Base-by-base conservation (phyloP, 2,888 invertebrate species). In the Aleiodes leptofemur region DNA sequence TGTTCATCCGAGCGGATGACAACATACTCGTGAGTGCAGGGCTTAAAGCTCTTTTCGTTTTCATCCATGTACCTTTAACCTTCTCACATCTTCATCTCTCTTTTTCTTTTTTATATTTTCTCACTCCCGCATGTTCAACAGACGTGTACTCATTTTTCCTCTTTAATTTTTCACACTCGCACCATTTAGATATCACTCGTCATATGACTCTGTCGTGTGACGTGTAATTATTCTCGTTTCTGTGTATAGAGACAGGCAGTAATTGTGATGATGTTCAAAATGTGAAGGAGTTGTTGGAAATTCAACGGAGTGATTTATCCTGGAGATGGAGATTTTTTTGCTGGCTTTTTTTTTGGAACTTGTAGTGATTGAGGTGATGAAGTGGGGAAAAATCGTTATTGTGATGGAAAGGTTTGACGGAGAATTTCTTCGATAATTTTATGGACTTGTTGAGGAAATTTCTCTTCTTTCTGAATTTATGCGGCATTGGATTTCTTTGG, bases 1-100 rank as follows among this genome's bases (percentile, higher is more conserved):
- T 89, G 89, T 86, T 89, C 88, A 89, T 83, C 87, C 87, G 77
- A 86, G 84, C 89, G 88, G 83, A 89, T 89, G 89, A 89, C 89
- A 89, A 88, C 88, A 86, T 87, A 87, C 89, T 88, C 88, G 81
- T 83, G 82, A 76, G 74, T 73, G 80, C 80, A 79, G 76, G 80
- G 86, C 86, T 87, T 85, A 85, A 85, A 87, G 82, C 84, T 84
- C 81, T 80, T 81, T 81, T 80, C 78, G 76, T 76, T 76, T 78
- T 69, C 73, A 34, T 68, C 11, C 59, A 68, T 69, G 57, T 31
- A 77, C 80, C 79, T 81, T 79, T 69, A 78, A 76, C 80, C 72
- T 79, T 72, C 72, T 16, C 59, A 75, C 70, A 77, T 38, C 56
- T 16, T 3, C 34, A 34, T 34, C 23, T 14, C 38, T 11, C 11